phyloP scores from a whole-genome alignment of 2,888 invertebrate genomes.

The Aromia moschata region DNA sequence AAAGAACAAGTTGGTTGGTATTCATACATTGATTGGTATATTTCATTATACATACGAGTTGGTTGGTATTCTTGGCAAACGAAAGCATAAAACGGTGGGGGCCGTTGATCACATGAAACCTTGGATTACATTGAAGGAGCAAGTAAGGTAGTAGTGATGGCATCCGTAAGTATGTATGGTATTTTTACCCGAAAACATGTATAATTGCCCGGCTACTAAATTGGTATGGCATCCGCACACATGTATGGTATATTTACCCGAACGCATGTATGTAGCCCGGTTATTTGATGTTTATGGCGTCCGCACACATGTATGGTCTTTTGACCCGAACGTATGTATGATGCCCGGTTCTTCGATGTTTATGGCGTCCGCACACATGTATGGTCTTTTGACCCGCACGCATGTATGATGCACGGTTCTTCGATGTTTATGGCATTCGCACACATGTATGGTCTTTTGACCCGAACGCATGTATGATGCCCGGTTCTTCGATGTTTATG shows the following conservation, averaged over 20 bases:
- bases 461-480: too few relatives aligned
- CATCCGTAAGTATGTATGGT: neutral
- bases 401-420: neutral
- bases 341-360: too few relatives aligned
- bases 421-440: neutral
- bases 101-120: slow-evolving; percentile 2
- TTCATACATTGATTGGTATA: neutral
- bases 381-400: neutral
- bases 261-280: too few relatives aligned
- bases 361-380: too few relatives aligned
- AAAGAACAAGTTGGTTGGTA: neutral
- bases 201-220: neutral
- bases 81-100: neutral
- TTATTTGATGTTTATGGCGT: too few relatives aligned
- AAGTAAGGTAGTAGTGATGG: neutral
- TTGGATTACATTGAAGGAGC: neutral
- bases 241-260: too few relatives aligned
- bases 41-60: neutral
- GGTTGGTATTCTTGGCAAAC: neutral
- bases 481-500: too few relatives aligned
- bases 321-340: too few relatives aligned
- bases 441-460: too few relatives aligned
- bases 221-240: neutral
- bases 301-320: too few relatives aligned
- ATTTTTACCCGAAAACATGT: neutral